These are phyloP conservation scores for Tridacna gigas DNA, from an alignment of 2,888 invertebrate species.

Conservation along the genomic window DNA sequence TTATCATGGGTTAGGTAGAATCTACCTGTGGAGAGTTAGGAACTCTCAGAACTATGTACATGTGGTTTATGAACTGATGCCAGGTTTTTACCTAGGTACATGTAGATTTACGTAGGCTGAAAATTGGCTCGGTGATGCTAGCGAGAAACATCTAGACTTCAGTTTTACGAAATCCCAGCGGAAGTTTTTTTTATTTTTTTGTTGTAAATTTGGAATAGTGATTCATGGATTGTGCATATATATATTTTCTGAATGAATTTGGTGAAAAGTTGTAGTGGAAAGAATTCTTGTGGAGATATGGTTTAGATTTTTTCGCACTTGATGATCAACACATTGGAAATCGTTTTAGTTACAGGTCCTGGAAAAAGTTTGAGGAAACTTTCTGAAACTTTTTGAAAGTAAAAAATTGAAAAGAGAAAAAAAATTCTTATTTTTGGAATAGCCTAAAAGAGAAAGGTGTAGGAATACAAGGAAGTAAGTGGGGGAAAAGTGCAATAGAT, in stretches of 20 bases:
- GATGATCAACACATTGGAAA: too few relatives aligned
- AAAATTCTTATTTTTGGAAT: too few relatives aligned
- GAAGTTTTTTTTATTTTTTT: slow-evolving; percentile 7
- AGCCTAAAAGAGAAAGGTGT: too few relatives aligned
- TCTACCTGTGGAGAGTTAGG: slow-evolving; percentile 6
- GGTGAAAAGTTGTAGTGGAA: too few relatives aligned
- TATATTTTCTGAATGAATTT: too few relatives aligned
- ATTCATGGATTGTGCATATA: neutral
- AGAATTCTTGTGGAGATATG: too few relatives aligned
- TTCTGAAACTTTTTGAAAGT: slow-evolving; percentile 46
- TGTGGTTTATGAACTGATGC: slow-evolving; percentile 12
- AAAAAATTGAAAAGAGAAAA: slow-evolving; percentile 1
- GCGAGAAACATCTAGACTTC: slow-evolving; percentile 7
- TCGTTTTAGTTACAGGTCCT: too few relatives aligned
- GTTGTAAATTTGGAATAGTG: slow-evolving; percentile 4
- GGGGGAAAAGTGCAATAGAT: neutral
- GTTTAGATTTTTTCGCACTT: too few relatives aligned
- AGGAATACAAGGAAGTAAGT: neutral
- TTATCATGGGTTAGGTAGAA: slow-evolving; percentile 28
- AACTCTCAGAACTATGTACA: slow-evolving; percentile 16
- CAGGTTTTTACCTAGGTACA: slow-evolving; percentile 29
- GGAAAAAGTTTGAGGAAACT: slow-evolving; percentile 20
- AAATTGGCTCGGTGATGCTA: neutral
- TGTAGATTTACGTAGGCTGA: slow-evolving; percentile 9
- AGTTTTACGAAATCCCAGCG: slow-evolving; percentile 1